Evolutionary conservation across 2,888 invertebrate species (phyloP), one percentile per base, ranked within the genome.

Genomic region (Agrypnus murinus): DNA sequence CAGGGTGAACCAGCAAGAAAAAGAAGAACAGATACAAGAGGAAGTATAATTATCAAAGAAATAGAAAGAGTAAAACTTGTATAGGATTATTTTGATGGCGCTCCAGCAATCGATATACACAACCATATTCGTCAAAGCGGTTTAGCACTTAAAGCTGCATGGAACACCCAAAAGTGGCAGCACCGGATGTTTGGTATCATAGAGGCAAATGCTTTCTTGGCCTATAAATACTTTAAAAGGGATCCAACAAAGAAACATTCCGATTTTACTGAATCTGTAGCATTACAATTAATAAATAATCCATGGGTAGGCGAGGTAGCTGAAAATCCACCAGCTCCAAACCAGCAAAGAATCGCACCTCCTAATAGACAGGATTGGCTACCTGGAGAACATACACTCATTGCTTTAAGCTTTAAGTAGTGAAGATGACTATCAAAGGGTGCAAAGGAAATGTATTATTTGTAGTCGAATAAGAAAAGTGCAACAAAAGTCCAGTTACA

Each of bases 91-190:
- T 74, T 72, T 64, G 64, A 70, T 38, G 67, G 63, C 12, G 70
- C 70, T 19, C n/a, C n/a, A n/a, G 40, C 58, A n/a, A 70, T 75
- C 36, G 66, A 75, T 31, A 55, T 74, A 15, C 70, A 69, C 43
- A 75, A 75, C 53, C 73, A 73, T 36, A 67, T 71, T 17, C 69
- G 73, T 10, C 71, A 75, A 69, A 48, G 36, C 15, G 71, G 69
- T 9, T 67, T 71, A 59, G 71, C 67, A 38, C 48, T 74, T 25
- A 73, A 71, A 53, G 53, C 70, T 15, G 66, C 66, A 34, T 74
- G 74, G 68, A 53, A 65, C 40, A 73, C 72, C 1, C 74, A 73
- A 38, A 66, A 57, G 8, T 73, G 72, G 69, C 50, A 73, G 43
- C 73, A 75, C 40, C 45, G 55, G 64, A 58, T 72, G 12, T 66